Evolutionary conservation across 2,888 invertebrate genomes (phyloP).

Genomic region (Caenorhabditis panamensis): DNA sequence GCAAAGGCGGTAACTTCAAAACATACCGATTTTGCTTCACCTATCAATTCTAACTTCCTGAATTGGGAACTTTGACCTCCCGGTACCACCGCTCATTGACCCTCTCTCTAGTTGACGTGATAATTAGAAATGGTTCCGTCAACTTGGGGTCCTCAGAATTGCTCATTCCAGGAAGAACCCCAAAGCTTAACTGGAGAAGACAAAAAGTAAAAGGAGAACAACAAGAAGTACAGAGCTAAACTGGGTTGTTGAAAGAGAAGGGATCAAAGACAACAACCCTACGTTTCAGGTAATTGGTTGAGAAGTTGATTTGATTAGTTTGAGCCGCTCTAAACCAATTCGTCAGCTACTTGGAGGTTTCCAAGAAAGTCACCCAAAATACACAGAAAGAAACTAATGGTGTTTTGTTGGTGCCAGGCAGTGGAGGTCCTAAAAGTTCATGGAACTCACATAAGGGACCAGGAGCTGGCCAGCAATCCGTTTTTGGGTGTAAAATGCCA

Average conservation of each 20-base stretch:
- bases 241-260: too few species aligned
- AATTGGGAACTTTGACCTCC: not conserved
- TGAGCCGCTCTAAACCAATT: too few species aligned
- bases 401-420: constrained; percentile 1
- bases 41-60: too few species aligned
- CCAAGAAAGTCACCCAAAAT: too few species aligned
- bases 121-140: not conserved
- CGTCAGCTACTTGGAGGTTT: too few species aligned
- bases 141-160: not conserved
- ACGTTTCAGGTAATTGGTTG: too few species aligned
- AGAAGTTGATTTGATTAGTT: too few species aligned
- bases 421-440: not conserved
- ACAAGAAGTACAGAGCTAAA: not conserved
- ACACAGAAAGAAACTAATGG: not conserved
- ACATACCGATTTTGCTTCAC: too few species aligned
- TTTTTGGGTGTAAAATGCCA: not conserved
- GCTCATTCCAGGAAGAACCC: not conserved
- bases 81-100: not conserved
- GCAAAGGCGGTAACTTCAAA: too few species aligned
- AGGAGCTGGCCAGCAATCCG: not conserved
- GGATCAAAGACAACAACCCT: too few species aligned
- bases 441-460: too few species aligned
- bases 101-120: not conserved
- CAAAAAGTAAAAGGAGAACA: too few species aligned
- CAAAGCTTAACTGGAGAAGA: not conserved